Base-by-base conservation (phyloP, 2,113 vertebrate species). In the Cyprinodon variegatus region DNA sequence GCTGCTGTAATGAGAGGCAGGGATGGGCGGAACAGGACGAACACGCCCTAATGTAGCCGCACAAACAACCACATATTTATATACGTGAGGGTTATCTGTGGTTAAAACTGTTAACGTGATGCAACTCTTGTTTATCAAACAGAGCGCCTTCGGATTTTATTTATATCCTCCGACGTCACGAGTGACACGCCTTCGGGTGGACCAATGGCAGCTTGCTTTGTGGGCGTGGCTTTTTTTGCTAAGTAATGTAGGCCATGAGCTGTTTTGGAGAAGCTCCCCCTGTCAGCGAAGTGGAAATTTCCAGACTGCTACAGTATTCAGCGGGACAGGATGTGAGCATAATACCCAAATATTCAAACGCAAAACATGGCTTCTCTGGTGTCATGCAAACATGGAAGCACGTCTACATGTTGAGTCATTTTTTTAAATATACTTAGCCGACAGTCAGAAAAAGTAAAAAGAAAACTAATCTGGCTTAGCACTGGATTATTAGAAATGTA, bases 121-220 rank as follows among this genome's bases (percentile, higher is more conserved):
- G 41, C 46, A 20, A 57, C 20, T 57, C 20, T 15, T 8, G 50
- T 57, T 57, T 4, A 11, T 8, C 14, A 9, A 10, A 2, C 1
- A 0, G 4, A 3, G 0, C 48, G 13, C 0, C 14, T 62, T 22
- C 10, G 11, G 5, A 53, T 65, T 77, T 43, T 50, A 41, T 61
- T 22, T 15, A 1, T 0, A 29, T n/a, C 15, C 0, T n/a, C 29
- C 70, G 82, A 79, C 86, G 90, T 89, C 87, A 89, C 0, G 8
- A 2, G 10, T 63, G 78, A 83, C 93, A 94, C 93, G 88, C 93
- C 93, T 94, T 87, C 89, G 9, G 4, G 4, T 1, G 11, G 43
- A n/a, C 94, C 93, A 94, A 94, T 95, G 48, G 83, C 41, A 80
- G 43, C 6, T 89, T 61, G 89, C 71, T 79, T 38, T 6, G 61